Base-by-base conservation (phyloP, 2,797 vertebrate genomes). In the Scolopax rusticola region DNA sequence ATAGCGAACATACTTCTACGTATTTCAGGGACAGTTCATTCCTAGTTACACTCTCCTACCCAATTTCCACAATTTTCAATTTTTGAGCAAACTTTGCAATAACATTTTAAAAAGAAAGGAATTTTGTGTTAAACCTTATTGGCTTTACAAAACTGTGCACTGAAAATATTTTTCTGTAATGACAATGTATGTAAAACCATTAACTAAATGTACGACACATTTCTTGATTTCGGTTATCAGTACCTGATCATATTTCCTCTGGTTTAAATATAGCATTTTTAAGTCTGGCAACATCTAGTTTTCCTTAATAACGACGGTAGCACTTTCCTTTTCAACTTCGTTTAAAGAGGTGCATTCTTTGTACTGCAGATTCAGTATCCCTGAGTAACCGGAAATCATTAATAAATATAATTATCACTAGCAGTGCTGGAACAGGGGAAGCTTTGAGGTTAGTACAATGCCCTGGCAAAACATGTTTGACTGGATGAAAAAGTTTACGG, bases 401-500 rank as follows among this genome's bases (percentile, higher is more conserved):
- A 81, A 93, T 92, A 87, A 56, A 87, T 91, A 69, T 40, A 91
- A 86, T 92, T 76, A 75, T 78, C 36, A 36, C 33, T 53, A 64
- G 59, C 38, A 78, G 63, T 51, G 25, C 56, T 54, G 57, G 90
- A 89, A 48, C 71, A 63, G 89, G 61, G 8, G 47, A 50, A 60
- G 65, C 91, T 96, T 71, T 79, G 77, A 79, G 65, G 25, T 63
- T 79, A 73, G 67, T 13, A 74, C 73, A 67, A 89, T 90, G 56
- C 69, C 41, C 43, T 90, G 78, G 80, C 33, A 90, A 82, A 96
- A 60, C 60, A 30, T 15, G 33, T 76, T 87, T 93, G 84, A 64
- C 73, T 84, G 77, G 93, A 90, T 68, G 76, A 90, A 86, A 91
- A 96, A 69, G 89, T 92, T 95, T 93, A 87, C 0, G 3, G 94